These are phyloP conservation scores for Drosophila eohydei DNA, from an alignment of 2,888 invertebrate species.

Conservation along the genomic window DNA sequence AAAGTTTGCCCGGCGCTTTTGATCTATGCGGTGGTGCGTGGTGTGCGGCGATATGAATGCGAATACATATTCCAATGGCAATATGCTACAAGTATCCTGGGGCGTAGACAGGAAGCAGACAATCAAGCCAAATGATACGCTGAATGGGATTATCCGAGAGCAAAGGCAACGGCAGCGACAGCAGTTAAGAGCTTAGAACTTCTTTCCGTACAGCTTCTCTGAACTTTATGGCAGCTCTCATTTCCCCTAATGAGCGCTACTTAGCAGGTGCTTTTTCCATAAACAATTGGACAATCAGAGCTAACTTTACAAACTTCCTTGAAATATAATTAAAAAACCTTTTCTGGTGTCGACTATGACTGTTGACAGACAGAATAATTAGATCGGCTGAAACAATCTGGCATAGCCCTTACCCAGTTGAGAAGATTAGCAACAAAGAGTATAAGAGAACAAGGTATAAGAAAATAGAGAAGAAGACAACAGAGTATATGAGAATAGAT, in stretches of 20 bases:
- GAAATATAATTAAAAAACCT: slow-evolving; percentile 7
- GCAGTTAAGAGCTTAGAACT: slow-evolving; percentile 10
- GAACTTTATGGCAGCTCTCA: background rate
- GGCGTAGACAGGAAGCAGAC: slow-evolving; percentile 65
- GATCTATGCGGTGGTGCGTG: slow-evolving; percentile 46
- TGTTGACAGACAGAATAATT: background rate
- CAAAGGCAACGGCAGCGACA: background rate
- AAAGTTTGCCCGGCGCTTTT: slow-evolving; percentile 58
- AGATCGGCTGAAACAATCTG: background rate
- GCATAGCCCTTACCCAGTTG: background rate
- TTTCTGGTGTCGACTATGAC: background rate
- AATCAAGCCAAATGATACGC: slow-evolving; percentile 71
- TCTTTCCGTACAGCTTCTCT: background rate
- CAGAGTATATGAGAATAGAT: too few species aligned
- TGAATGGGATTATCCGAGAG: slow-evolving; percentile 48
- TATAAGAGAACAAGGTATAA: background rate
- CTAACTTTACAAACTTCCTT: background rate
- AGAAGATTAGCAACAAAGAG: background rate
- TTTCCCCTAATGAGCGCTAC: slow-evolving; percentile 39
- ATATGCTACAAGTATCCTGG: slow-evolving; percentile 55
- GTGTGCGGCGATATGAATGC: slow-evolving; percentile 35
- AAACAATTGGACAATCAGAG: slow-evolving; percentile 24
- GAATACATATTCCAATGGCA: slow-evolving; percentile 34
- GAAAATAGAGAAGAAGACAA: too few species aligned
- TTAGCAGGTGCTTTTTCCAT: slow-evolving; percentile 26